These are phyloP conservation scores for Anas georgica DNA, from an alignment of 2,797 vertebrate genomes.

Conservation along the genomic window DNA sequence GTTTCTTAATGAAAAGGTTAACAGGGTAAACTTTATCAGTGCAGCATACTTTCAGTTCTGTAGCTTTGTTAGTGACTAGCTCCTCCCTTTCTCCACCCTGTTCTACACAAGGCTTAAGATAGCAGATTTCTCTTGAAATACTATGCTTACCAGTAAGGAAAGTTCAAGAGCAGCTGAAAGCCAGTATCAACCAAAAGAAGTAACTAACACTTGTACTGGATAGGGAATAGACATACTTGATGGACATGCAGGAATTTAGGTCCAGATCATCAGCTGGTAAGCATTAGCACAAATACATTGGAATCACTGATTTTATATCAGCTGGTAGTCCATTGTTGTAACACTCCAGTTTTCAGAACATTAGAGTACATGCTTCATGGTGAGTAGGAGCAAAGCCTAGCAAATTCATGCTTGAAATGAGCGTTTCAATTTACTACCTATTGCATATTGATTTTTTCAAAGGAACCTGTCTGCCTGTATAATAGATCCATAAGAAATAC, in stretches of 20 bases:
- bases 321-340: background rate
- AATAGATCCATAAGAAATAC: background rate
- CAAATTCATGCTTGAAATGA: background rate
- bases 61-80: background rate
- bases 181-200: background rate
- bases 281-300: background rate
- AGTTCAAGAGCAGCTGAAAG: background rate
- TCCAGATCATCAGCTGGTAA: background rate
- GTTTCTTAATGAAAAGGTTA: background rate
- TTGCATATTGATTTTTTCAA: background rate
- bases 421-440: background rate
- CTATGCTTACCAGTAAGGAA: background rate
- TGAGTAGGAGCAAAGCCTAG: background rate
- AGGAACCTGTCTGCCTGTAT: background rate
- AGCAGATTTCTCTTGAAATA: background rate
- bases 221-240: background rate
- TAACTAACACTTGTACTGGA: background rate
- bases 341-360: background rate
- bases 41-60: background rate
- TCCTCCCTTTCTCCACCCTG: slow-evolving; percentile 6
- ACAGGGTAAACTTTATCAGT: background rate
- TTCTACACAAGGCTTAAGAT: background rate
- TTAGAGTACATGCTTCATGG: background rate
- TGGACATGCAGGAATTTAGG: background rate
- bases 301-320: background rate